phyloP scores from a whole-genome alignment of 2,797 vertebrate genomes.

The Arnoldichthys spilopterus region DNA sequence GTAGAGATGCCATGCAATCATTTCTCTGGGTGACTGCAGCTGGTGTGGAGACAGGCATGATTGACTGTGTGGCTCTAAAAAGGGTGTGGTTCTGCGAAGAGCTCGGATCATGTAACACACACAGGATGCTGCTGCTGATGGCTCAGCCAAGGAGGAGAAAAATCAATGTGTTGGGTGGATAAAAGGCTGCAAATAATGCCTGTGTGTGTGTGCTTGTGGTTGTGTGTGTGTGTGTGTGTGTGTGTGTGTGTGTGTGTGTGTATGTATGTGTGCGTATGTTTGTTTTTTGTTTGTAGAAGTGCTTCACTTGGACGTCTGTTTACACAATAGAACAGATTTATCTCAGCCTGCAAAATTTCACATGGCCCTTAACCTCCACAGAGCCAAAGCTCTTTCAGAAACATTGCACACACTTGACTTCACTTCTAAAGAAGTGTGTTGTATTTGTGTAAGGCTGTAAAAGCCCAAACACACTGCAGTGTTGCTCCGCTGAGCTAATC shows the following conservation, averaged over 20 bases:
- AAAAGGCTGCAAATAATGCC: constrained; percentile 48
- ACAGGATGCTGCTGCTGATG: constrained; percentile 50
- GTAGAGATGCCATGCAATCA: constrained; percentile 47
- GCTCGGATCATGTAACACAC: constrained; percentile 55
- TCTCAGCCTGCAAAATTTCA: constrained; percentile 9
- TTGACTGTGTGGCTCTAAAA: constrained; percentile 61
- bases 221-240: constrained; percentile 14
- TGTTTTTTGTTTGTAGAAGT: constrained; percentile 10
- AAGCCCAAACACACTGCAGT: not conserved
- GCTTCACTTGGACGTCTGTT: constrained; percentile 1
- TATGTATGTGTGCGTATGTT: constrained; percentile 12
- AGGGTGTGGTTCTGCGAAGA: constrained; percentile 62
- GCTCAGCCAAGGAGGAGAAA: constrained; percentile 47
- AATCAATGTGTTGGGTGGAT: constrained; percentile 62
- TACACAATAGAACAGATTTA: constrained; percentile 2
- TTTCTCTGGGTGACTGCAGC: constrained; percentile 56
- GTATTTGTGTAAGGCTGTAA: not conserved
- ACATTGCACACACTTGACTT: not conserved
- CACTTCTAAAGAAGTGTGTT: not conserved
- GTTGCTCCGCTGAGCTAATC: not conserved
- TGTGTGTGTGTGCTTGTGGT: constrained; percentile 8
- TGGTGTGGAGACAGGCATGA: constrained; percentile 66
- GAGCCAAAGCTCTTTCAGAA: not conserved
- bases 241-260: constrained; percentile 1
- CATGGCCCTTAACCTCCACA: not conserved